Percentiles rank a stretch among this genome's conserved stretches.
These are phyloP conservation scores for Onthophagus sagittarius DNA, from an alignment of 2,888 invertebrate species.

Conservation along the genomic window DNA sequence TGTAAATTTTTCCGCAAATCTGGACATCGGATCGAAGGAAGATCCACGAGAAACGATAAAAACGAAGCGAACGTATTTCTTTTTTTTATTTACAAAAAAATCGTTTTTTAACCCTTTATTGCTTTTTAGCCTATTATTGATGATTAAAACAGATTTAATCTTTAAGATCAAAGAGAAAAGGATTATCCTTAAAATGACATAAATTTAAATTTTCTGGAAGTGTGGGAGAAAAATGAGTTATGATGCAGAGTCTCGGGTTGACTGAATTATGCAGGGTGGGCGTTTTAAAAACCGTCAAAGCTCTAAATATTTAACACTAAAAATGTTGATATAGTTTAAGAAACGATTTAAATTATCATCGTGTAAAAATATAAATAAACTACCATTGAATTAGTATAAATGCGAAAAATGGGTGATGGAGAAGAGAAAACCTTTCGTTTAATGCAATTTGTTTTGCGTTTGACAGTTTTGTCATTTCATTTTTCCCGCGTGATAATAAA, in stretches of 20 bases:
- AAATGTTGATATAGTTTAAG: too few species aligned
- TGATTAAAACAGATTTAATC: too few species aligned
- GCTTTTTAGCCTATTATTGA: too few species aligned
- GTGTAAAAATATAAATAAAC: not conserved
- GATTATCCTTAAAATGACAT: too few species aligned
- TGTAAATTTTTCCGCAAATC: too few species aligned
- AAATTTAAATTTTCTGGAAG: too few species aligned
- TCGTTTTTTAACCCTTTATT: not conserved
- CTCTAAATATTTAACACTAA: not conserved
- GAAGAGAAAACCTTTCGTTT: not conserved
- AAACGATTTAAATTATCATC: too few species aligned
- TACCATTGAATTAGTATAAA: not conserved
- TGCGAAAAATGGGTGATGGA: not conserved
- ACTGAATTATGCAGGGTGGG: not conserved
- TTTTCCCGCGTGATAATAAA: not conserved
- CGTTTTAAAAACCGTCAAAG: not conserved
- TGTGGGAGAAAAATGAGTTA: too few species aligned
- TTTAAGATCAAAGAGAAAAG: too few species aligned
- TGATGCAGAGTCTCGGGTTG: not conserved
- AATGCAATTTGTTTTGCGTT: conserved; percentile 2
- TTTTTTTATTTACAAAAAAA: not conserved
- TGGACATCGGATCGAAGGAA: not conserved
- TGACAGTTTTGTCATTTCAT: conserved; percentile 10
- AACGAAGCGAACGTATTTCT: not conserved
- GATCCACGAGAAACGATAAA: not conserved